Evolutionary conservation across 2,888 invertebrate genomes (phyloP), one percentile per base, ranked within the genome.

Genomic region (Strigamia maritima): DNA sequence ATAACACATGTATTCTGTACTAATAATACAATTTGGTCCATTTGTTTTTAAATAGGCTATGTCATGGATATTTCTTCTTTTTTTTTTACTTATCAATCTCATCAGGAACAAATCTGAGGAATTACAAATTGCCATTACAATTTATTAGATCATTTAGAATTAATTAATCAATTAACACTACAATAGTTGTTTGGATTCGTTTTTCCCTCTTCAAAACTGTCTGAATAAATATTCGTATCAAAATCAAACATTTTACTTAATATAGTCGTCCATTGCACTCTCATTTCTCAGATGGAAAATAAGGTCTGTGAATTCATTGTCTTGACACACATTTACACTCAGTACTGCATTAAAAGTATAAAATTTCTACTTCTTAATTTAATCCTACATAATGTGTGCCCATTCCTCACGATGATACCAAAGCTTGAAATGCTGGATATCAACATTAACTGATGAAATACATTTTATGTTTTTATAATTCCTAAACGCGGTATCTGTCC

Each of bases 1-100:
- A 70, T 70, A 70, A 28, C 70, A 24, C 26, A 70, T 24, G 60
- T 65, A 65, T 65, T 65, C 60, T 6, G 22, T 65, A 54, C 70
- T 70, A 70, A 70, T 70, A 70, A 70, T 70, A 70, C 70, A 70
- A 16, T 70, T 70, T 70, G 70, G 70, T 70, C 70, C 70, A 70
- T 70, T 70, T 7, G 24, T 26, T 70, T 70, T 70, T 70, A 70
- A 70, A 70, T 70, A 70, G 70, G 70, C 70, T 70, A 70, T 70
- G 70, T 70, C 70, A 70, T 70, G 70, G 70, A 70, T 28, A 70
- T 26, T 16, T 12, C 4, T 70, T 28, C 16, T 26, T 28, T 28
- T 14, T 28, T 28, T 70, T 10, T 70, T 14, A 70, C 28, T 70
- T 70, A 70, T 70, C 28, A 70, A 14, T 70, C 28, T 70, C 70